Evolutionary conservation across 2,113 vertebrate genomes (phyloP).

Genomic region (Saguinus imperator): DNA sequence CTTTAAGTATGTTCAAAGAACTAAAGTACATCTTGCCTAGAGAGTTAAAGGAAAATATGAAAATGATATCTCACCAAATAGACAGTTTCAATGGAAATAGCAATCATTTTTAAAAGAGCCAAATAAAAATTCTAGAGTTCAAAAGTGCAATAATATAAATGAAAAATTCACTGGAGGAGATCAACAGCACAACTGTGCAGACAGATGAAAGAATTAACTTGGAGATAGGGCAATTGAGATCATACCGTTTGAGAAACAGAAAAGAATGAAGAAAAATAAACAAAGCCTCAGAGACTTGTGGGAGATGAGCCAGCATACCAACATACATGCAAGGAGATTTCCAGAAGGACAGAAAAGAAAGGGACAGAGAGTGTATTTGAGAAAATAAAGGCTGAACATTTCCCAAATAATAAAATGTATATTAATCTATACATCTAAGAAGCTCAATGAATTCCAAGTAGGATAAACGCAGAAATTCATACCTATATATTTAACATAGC

Average conservation of each 20-base stretch:
- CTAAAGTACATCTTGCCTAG: background rate
- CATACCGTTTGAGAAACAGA: background rate
- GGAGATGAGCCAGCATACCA: background rate
- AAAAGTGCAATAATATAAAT: background rate
- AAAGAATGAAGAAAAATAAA: background rate
- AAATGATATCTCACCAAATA: background rate
- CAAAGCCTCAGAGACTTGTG: background rate
- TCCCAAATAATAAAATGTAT: background rate
- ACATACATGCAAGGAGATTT: background rate
- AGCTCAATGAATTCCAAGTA: background rate
- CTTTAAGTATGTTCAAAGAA: background rate
- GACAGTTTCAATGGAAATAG: background rate
- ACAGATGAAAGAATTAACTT: background rate
- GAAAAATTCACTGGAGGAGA: background rate
- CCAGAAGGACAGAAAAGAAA: background rate
- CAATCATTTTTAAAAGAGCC: background rate
- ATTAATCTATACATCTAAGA: background rate
- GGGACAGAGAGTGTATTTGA: background rate
- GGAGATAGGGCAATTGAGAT: background rate
- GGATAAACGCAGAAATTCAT: background rate
- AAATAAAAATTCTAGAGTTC: background rate
- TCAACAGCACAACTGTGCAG: background rate
- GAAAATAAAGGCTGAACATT: background rate
- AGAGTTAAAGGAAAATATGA: constrained; percentile 35
- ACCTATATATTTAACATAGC: background rate